Percentiles rank a stretch among this genome's conserved stretches.
Evolutionary conservation across 2,888 invertebrate species (phyloP).

Genomic region (Seira ritae): DNA sequence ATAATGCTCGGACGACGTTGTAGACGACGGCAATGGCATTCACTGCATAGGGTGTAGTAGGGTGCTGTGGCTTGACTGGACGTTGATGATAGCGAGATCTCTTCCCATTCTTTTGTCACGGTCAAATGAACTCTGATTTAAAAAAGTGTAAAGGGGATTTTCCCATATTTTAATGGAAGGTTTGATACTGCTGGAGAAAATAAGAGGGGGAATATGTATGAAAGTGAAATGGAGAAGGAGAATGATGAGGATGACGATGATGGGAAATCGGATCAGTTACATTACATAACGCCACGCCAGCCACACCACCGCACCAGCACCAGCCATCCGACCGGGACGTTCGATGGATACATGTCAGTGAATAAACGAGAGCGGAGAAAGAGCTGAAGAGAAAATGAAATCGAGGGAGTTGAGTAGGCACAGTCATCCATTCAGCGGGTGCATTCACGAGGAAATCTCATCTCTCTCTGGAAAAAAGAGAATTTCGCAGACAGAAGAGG

Average conservation of each 20-base stretch:
- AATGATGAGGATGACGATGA: neutral
- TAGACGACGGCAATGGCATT: too few species aligned
- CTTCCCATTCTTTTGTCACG: slow-evolving; percentile 62
- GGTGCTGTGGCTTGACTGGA: slow-evolving; percentile 34
- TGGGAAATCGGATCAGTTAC: slow-evolving; percentile 33
- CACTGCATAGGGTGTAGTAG: too few species aligned
- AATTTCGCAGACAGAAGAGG: too few species aligned
- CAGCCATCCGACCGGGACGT: slow-evolving; percentile 8
- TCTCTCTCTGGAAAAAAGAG: slow-evolving; percentile 19
- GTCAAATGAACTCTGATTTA: slow-evolving; percentile 65
- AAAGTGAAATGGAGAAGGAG: slow-evolving; percentile 20
- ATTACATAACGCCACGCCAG: slow-evolving; percentile 25
- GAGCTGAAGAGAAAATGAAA: neutral
- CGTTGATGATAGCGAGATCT: slow-evolving; percentile 61
- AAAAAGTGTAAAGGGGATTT: slow-evolving; percentile 23
- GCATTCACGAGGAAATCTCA: slow-evolving; percentile 60
- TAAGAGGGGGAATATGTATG: slow-evolving; percentile 8
- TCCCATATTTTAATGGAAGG: too few species aligned
- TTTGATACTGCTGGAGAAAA: slow-evolving; percentile 3
- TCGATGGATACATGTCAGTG: slow-evolving; percentile 44
- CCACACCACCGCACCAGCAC: neutral
- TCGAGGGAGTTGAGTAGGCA: too few species aligned
- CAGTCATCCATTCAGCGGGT: slow-evolving; percentile 4
- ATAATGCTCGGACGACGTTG: too few species aligned
- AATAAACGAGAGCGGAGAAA: slow-evolving; percentile 35